Evolutionary conservation across 2,888 invertebrate genomes (phyloP), one percentile per base, ranked within the genome.

Genomic region (Adela reaumurella): DNA sequence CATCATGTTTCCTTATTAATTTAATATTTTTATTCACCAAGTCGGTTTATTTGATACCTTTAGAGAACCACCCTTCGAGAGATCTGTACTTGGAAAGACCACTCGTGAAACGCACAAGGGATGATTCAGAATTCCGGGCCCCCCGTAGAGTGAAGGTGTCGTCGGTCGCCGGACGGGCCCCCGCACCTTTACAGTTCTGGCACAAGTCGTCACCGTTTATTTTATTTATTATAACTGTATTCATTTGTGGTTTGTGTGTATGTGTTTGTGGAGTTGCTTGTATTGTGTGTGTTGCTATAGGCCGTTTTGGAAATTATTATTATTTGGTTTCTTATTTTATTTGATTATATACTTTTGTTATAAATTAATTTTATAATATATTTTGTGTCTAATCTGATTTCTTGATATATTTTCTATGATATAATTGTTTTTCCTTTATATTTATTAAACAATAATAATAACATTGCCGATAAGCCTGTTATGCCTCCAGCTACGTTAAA

Each of bases 41-140:
- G 55, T 63, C 55, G 54, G 59, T 67, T 65, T 62, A 19, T 45
- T 48, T 14, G n/a, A 42, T 45, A 35, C 43, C 28, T 46, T 70
- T 62, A 70, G 72, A 73, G 65, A 67, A 65, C 73, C n/a, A 67
- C 72, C 76, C 78, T 80, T 80, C 80, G 80, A 80, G 80, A 80
- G 80, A 80, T 80, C 80, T 70, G 72, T 74, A 74, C 68, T 70
- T 62, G 70, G 74, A 72, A 69, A 64, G 70, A 68, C 70, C 66
- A 65, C 63, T 68, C 61, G 56, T 63, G 63, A 62, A 64, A 24
- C n/a, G 24, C 24, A 24, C 24, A 24, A 24, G 24, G 8, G 8
- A 24, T 24, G 8, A 6, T 24, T 24, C 24, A 6, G 24, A 6
- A 24, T 24, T 24, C 8, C 4, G 24, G 4, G 24, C 5, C 4